Percentiles rank a stretch among this genome's conserved stretches.
phyloP scores from a whole-genome alignment of 2,113 vertebrate species.

The Platysternon megacephalum region DNA sequence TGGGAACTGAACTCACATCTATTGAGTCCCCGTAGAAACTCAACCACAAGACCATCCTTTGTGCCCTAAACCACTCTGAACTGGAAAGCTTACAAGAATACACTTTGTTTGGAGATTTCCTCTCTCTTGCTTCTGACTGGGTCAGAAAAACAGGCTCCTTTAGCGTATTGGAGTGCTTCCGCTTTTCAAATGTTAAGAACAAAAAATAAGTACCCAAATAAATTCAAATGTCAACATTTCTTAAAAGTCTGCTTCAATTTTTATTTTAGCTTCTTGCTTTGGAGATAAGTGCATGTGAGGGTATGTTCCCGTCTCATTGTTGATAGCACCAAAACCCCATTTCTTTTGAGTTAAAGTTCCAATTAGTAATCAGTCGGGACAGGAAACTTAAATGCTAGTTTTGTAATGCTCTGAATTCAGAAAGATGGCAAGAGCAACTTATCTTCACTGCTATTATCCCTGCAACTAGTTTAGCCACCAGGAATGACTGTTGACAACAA shows the following conservation, averaged over 20 bases:
- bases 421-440: not conserved
- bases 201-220: not conserved
- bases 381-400: not conserved
- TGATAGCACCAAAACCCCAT: not conserved
- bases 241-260: not conserved
- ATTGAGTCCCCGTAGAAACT: not conserved
- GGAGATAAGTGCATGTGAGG: not conserved
- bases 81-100: fast-evolving
- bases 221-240: not conserved
- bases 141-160: not conserved
- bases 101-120: not conserved
- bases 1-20: not conserved
- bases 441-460: not conserved
- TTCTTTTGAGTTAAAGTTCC: not conserved
- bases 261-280: not conserved
- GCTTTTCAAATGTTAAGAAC: not conserved
- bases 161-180: not conserved
- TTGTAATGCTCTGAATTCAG: not conserved
- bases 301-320: not conserved
- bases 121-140: not conserved
- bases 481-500: not conserved
- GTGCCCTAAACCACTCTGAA: not conserved
- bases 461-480: not conserved
- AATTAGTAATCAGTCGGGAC: not conserved
- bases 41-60: not conserved